These are phyloP conservation scores for Sebastes matsubarae DNA, from an alignment of 2,797 vertebrate genomes.

Conservation along the genomic window DNA sequence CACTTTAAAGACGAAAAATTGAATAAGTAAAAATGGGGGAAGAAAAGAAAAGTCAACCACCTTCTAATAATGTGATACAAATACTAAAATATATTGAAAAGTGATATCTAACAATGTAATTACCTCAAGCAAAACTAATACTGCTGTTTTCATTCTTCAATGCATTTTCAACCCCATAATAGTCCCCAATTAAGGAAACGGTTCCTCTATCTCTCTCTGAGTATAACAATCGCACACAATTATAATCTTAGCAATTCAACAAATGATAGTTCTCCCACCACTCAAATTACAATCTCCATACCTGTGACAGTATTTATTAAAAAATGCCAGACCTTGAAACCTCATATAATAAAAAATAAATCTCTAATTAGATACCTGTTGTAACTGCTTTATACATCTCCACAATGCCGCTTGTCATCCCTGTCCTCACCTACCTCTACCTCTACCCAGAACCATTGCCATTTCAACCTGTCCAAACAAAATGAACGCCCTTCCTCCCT, in stretches of 20 bases:
- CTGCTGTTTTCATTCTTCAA: background rate
- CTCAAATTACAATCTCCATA: background rate
- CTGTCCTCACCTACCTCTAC: background rate
- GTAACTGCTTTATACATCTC: constrained; percentile 1
- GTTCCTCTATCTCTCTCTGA: background rate
- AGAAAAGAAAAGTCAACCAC: background rate
- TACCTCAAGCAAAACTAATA: background rate
- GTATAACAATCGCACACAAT: background rate
- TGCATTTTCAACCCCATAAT: background rate
- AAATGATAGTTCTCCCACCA: background rate
- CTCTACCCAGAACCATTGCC: background rate
- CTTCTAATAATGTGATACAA: background rate
- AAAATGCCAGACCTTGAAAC: background rate
- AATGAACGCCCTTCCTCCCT: constrained; percentile 7
- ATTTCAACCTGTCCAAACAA: constrained; percentile 20
- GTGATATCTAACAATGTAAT: background rate
- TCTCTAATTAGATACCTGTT: background rate
- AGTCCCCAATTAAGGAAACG: background rate
- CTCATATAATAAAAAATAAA: background rate
- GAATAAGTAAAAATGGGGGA: background rate
- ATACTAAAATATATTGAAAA: background rate
- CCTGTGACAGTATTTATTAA: background rate
- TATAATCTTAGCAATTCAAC: background rate
- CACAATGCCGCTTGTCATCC: background rate
- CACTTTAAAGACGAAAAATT: background rate